Evolutionary conservation across 1,140 invertebrate genomes (phyloP).

Genomic region (Brachystomella parvula): DNA sequence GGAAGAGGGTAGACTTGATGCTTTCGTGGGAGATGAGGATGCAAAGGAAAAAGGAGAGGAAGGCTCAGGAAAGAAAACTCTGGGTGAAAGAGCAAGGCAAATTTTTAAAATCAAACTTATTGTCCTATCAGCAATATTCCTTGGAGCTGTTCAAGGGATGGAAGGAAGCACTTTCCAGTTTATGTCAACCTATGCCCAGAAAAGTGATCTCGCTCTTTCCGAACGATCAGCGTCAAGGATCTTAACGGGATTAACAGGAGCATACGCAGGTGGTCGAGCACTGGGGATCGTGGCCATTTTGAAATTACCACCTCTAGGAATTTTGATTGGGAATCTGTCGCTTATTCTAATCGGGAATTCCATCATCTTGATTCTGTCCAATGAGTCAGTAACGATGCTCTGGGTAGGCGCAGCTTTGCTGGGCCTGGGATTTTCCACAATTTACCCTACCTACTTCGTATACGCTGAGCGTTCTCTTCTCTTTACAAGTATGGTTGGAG

Average conservation of each 20-base stretch:
- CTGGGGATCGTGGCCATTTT: conserved; percentile 13
- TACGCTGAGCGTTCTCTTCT: too few species aligned
- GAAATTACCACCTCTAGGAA: neutral
- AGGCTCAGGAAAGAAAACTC: too few species aligned
- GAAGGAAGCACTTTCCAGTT: conserved; percentile 23
- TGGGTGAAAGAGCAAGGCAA: neutral
- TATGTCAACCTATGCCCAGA: conserved; percentile 23
- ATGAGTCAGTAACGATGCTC: too few species aligned
- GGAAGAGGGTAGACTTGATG: neutral
- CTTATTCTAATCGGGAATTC: too few species aligned
- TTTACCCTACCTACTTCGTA: too few species aligned
- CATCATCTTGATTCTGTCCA: too few species aligned
- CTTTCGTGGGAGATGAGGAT: neutral
- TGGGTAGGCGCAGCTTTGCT: too few species aligned
- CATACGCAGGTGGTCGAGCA: conserved; percentile 18
- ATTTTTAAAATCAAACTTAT: neutral
- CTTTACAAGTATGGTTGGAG: too few species aligned
- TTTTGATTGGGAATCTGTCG: conserved; percentile 13
- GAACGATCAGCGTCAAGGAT: conserved; percentile 10
- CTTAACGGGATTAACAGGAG: conserved; percentile 14
- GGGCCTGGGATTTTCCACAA: too few species aligned
- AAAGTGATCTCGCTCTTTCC: conserved; percentile 13
- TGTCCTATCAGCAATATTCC: neutral
- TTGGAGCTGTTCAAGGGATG: conserved; percentile 20
- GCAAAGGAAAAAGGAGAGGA: too few species aligned